Conservation (phyloP, 2,797 vertebrate species). For the Atherinosoma microstoma region DNA sequence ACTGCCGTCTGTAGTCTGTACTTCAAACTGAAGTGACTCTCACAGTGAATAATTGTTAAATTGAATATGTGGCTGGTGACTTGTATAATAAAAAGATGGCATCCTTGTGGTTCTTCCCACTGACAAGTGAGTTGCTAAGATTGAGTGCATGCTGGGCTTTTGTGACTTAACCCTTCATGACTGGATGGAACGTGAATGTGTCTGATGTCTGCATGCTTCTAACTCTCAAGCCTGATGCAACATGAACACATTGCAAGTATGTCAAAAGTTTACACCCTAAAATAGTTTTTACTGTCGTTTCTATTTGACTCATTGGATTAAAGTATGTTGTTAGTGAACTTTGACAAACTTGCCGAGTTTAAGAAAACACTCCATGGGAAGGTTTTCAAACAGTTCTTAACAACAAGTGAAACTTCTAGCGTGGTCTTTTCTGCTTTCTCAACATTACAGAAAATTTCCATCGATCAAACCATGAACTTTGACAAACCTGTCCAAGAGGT, state of each 20-base stretch:
- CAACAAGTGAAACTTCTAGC: background rate
- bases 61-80: conserved; percentile 9
- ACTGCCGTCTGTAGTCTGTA: background rate
- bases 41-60: conserved; percentile 8
- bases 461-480: background rate
- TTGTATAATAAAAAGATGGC: conserved; percentile 14
- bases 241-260: background rate
- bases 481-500: background rate
- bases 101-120: conserved; percentile 3
- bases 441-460: background rate
- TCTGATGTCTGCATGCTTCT: background rate
- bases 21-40: conserved; percentile 15
- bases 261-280: background rate
- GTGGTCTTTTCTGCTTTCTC: background rate
- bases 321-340: background rate
- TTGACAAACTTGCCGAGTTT: background rate
- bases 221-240: background rate
- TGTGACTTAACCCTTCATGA: background rate
- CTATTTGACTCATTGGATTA: background rate
- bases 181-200: background rate
- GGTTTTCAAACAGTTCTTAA: background rate
- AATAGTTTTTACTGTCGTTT: background rate
- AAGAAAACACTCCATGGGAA: background rate
- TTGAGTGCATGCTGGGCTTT: background rate
- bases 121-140: background rate